A percentile compares a stretch with the other conserved stretches of the same genome.
Conservation (phyloP, 2,797 vertebrate species). For the Acanthurus leucopareius region DNA sequence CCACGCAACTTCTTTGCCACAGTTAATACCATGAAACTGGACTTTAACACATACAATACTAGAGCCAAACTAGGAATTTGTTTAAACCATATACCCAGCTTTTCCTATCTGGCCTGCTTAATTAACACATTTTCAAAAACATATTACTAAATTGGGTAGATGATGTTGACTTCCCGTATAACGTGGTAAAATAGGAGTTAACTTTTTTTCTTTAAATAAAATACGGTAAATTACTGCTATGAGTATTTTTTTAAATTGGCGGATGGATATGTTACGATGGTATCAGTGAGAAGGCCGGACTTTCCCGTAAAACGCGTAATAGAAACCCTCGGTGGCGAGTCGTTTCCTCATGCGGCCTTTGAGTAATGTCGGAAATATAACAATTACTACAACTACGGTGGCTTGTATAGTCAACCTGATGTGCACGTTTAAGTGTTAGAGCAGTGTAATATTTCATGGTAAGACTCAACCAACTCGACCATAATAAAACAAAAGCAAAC, state of each 20-base stretch:
- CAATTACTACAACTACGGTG: rapidly evolving
- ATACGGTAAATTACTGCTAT: neutral
- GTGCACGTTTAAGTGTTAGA: rapidly evolving
- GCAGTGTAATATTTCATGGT: too few relatives aligned
- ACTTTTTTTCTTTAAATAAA: neutral
- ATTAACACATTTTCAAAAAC: too few relatives aligned
- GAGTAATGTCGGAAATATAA: neutral
- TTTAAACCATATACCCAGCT: neutral
- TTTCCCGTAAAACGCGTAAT: constrained; percentile 84
- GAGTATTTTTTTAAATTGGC: constrained; percentile 42
- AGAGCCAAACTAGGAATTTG: neutral
- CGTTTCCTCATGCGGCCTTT: constrained; percentile 30
- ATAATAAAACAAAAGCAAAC: too few relatives aligned
- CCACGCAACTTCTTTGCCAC: neutral
- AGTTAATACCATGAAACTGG: neutral
- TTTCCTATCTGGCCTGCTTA: neutral
- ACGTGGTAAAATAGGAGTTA: neutral
- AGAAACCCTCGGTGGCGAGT: constrained; percentile 24
- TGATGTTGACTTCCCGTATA: neutral
- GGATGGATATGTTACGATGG: constrained; percentile 79
- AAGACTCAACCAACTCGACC: neutral
- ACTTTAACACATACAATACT: neutral
- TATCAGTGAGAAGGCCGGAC: constrained; percentile 63
- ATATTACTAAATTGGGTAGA: neutral
- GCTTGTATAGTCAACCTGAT: neutral